These are phyloP conservation scores for Parazoanthus swiftii DNA, from an alignment of 92 coral and sea anemone species.

Conservation along the genomic window DNA sequence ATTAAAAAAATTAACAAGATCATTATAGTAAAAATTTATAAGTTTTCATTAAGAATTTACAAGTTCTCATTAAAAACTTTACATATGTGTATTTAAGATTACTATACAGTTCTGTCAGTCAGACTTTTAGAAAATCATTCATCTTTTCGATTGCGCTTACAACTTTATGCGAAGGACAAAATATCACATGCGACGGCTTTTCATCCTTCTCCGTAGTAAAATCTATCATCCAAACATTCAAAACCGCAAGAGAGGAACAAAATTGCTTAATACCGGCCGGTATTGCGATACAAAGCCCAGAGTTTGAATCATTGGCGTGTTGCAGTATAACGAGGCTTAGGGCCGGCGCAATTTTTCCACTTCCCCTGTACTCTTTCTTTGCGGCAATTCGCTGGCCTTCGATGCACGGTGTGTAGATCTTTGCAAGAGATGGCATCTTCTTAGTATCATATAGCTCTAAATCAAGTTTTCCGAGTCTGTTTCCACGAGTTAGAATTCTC, in stretches of 20 bases:
- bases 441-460: constrained; percentile 31
- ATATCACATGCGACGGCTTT: constrained; percentile 1
- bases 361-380: constrained; percentile 8
- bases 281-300: not conserved
- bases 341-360: not conserved
- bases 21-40: too few species aligned
- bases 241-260: constrained; percentile 4
- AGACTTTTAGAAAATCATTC: too few species aligned
- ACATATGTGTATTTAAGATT: too few species aligned
- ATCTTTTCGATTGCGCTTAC: not conserved
- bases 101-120: too few species aligned
- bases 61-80: too few species aligned
- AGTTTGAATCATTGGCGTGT: not conserved
- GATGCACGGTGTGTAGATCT: constrained; percentile 15
- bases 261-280: not conserved
- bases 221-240: constrained; percentile 23
- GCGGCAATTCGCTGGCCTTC: constrained; percentile 14
- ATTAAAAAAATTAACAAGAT: too few species aligned
- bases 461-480: constrained; percentile 34
- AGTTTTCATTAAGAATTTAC: too few species aligned
- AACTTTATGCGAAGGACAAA: constrained; percentile 19
- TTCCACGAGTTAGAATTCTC: constrained; percentile 36
- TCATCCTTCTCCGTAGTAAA: constrained; percentile 39
- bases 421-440: constrained; percentile 13
- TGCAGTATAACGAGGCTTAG: not conserved